phyloP scores from a whole-genome alignment of 2,797 vertebrate species.

The Leucoraja ocellata region DNA sequence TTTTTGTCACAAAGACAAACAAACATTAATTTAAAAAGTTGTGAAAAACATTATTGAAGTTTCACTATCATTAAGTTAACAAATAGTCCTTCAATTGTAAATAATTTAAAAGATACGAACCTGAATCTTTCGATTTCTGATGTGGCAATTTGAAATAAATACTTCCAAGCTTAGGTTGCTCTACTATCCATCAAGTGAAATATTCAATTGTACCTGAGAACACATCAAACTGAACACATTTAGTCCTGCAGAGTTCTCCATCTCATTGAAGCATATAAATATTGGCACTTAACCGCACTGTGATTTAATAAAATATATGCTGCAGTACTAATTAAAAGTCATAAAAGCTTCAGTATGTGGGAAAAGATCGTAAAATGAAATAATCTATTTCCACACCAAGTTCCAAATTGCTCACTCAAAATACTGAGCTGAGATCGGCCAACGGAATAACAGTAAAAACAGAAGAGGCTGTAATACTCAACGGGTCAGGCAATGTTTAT shows the following conservation, averaged over 20 bases:
- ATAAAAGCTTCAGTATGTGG: not conserved
- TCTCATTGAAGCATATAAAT: not conserved
- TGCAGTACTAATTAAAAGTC: conserved; percentile 8
- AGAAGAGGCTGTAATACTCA: too few relatives aligned
- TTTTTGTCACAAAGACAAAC: not conserved
- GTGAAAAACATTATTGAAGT: not conserved
- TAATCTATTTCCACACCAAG: not conserved
- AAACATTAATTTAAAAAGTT: not conserved
- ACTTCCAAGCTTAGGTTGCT: not conserved
- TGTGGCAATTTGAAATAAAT: not conserved
- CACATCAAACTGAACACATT: not conserved
- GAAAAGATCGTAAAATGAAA: not conserved
- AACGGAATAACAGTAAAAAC: too few relatives aligned
- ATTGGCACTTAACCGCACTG: not conserved
- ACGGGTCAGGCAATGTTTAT: too few relatives aligned
- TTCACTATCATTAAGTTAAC: not conserved
- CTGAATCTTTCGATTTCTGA: not conserved
- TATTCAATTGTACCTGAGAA: not conserved
- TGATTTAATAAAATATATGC: not conserved
- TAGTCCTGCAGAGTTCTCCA: not conserved
- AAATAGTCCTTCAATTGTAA: not conserved
- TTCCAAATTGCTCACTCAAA: not conserved
- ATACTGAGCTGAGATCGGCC: not conserved
- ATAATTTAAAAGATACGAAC: not conserved
- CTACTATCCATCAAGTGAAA: not conserved